A percentile compares a stretch with the other conserved stretches of the same genome.
Evolutionary conservation across 2,888 invertebrate species (phyloP).

Genomic region (Caradrina clavipalpis): DNA sequence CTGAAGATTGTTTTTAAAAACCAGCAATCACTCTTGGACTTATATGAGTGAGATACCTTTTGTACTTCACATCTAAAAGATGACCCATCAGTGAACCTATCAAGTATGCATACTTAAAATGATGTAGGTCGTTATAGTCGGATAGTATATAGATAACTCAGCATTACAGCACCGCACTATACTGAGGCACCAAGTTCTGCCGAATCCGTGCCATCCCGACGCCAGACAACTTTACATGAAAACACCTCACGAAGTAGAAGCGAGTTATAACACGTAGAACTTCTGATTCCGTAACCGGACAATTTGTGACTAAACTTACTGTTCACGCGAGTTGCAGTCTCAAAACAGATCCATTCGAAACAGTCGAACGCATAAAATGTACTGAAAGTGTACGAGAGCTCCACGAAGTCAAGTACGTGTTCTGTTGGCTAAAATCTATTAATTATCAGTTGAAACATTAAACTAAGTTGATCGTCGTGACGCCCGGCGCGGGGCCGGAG

Average conservation of each 20-base stretch:
- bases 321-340: not conserved
- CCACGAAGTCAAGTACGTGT: not conserved
- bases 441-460: not conserved
- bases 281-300: not conserved
- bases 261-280: constrained; percentile 30
- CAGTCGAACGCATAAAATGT: not conserved
- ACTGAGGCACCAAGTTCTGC: not conserved
- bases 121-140: not conserved
- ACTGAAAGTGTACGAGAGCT: not conserved
- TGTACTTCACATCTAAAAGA: too few relatives aligned
- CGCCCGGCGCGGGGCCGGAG: not conserved
- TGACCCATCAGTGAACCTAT: too few relatives aligned
- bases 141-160: not conserved
- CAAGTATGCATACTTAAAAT: too few relatives aligned
- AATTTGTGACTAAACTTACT: constrained; percentile 20
- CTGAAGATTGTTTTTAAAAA: too few relatives aligned
- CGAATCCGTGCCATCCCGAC: not conserved
- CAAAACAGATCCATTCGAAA: constrained; percentile 23
- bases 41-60: too few relatives aligned
- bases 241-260: not conserved
- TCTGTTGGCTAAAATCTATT: not conserved
- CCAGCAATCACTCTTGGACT: too few relatives aligned
- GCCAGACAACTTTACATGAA: constrained; percentile 12
- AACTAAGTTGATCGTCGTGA: not conserved
- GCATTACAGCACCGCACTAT: not conserved